Conservation (phyloP, 2,888 invertebrate species). For the Drosophila quasianomalipes region DNA sequence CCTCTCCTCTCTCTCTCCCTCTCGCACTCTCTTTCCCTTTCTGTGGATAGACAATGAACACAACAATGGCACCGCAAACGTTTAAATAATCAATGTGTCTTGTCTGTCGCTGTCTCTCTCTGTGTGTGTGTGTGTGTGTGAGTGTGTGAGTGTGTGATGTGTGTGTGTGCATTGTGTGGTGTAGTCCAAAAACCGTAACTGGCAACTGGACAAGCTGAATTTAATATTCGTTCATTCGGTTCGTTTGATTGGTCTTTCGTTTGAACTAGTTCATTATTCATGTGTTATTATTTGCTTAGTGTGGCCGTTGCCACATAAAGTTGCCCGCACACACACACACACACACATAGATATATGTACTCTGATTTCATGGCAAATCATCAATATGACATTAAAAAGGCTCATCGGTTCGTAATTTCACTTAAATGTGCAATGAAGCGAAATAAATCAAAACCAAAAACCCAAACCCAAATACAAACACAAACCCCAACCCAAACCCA, state of each 20-base stretch:
- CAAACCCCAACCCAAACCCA: neutral
- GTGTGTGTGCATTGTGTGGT: constrained; percentile 7
- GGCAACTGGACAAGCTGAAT: constrained; percentile 36
- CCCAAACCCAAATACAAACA: neutral
- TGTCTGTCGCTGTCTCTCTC: constrained; percentile 21
- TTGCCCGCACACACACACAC: constrained; percentile 6
- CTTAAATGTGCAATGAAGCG: constrained; percentile 12
- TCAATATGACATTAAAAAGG: constrained; percentile 52
- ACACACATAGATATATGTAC: neutral
- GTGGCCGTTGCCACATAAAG: constrained; percentile 40
- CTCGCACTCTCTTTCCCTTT: neutral
- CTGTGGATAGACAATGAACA: constrained; percentile 37
- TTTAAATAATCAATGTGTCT: constrained; percentile 68
- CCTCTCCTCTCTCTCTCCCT: neutral
- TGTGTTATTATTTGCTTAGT: constrained; percentile 62
- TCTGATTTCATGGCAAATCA: constrained; percentile 35
- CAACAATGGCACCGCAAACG: constrained; percentile 59
- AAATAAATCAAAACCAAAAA: constrained; percentile 11
- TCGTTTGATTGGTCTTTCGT: constrained; percentile 45
- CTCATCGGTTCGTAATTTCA: constrained; percentile 36
- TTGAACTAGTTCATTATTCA: constrained; percentile 61
- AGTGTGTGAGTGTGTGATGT: neutral
- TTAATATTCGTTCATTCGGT: constrained; percentile 23
- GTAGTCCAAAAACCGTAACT: constrained; percentile 30
- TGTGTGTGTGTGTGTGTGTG: constrained; percentile 4